phyloP scores from a whole-genome alignment of 2,888 invertebrate species.

The Drosophila paracracens region DNA sequence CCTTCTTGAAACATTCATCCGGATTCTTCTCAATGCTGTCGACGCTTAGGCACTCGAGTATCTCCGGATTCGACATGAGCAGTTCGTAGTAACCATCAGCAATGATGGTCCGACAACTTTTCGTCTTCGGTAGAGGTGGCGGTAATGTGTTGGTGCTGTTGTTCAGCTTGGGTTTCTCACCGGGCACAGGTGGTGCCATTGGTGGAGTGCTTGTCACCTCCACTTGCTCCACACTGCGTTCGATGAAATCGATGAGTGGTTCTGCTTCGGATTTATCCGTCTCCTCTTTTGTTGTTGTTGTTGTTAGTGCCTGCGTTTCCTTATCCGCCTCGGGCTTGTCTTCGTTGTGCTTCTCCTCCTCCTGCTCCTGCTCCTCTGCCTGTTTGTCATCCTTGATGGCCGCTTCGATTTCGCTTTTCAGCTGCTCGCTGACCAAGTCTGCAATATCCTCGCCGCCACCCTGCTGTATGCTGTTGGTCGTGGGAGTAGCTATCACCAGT shows the following conservation, averaged over 20 bases:
- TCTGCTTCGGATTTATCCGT: constrained; percentile 42
- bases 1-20: constrained; percentile 95
- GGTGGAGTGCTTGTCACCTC: constrained; percentile 6
- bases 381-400: constrained; percentile 82
- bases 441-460: constrained; percentile 85
- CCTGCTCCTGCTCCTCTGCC: constrained; percentile 39
- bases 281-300: constrained; percentile 26
- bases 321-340: constrained; percentile 68
- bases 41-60: constrained; percentile 92
- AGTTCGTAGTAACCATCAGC: constrained; percentile 93
- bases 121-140: constrained; percentile 86
- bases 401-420: constrained; percentile 83
- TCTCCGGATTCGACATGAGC: constrained; percentile 91
- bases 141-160: constrained; percentile 77
- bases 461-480: constrained; percentile 79
- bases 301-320: constrained; percentile 36
- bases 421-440: constrained; percentile 82
- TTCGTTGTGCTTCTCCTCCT: constrained; percentile 44
- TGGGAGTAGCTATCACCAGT: constrained; percentile 30
- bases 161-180: constrained; percentile 56
- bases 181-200: constrained; percentile 51
- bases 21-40: constrained; percentile 94
- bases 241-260: constrained; percentile 59
- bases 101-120: constrained; percentile 88
- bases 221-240: constrained; percentile 21